Base-by-base conservation (phyloP, 2,797 vertebrate genomes). In the Pachyuromys duprasi region DNA sequence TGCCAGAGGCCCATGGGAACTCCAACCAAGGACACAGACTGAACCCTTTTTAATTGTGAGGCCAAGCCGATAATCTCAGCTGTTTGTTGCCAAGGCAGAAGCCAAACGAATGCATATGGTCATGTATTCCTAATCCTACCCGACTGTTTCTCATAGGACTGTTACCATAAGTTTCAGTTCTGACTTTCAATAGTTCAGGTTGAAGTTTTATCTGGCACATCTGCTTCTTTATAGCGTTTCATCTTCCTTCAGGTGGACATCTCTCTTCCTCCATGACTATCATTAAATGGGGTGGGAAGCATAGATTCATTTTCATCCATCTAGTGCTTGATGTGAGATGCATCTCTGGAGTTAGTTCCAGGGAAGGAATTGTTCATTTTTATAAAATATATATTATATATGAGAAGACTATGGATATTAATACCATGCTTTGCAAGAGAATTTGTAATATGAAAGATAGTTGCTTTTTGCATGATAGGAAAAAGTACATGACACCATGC, bases 381-480 rank as follows among this genome's bases (percentile, higher is more conserved):
- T 42, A 45, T 49, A 76, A 28, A 45, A 76, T 39, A 63, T 57
- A 31, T 17, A 8, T 4, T 72, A 31, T 31, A 57, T 57, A 15
- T 74, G 24, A 39, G 39, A 28, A 74, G 88, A 53, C 36, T 24
- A 79, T 3, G n/a, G 55, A n/a, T 55, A 82, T 89, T 83, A 81
- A 78, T 80, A 33, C 1, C 39, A 13, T 86, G 67, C 22, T 86
- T 92, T 86, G 24, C 20, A 93, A 65, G 24, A 79, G 9, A 80
- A 63, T 42, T 95, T 88, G 80, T 33, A 31, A 63, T 88, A 78
- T 86, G 28, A 15, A 90, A 92, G 39, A 76, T 31, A 12, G 31
- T 95, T 69, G 76, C 3, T 65, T 93, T 82, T 80, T 49, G 18
- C n/a, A 4, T 90, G n/a, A 95, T 63, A 88, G 39, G 53, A 87